Conservation (phyloP, 2,797 vertebrate genomes). For the Syngnathus rostellatus region DNA sequence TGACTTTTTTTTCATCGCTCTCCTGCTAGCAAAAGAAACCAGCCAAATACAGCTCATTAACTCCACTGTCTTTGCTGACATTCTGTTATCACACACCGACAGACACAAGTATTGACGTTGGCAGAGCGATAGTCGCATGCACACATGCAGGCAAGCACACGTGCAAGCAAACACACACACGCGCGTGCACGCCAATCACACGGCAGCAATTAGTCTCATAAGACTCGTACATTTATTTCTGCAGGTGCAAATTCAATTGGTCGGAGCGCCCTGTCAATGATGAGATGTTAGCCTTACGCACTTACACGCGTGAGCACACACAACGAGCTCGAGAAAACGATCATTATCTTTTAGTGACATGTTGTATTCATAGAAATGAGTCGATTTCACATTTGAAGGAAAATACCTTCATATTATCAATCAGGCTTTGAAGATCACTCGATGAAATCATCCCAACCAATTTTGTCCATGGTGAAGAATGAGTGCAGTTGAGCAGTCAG, state of each 20-base stretch:
- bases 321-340: not conserved
- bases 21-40: slow-evolving; percentile 29
- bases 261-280: slow-evolving; percentile 49
- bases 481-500: too few species aligned
- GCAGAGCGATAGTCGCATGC: slow-evolving; percentile 33
- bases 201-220: slow-evolving; percentile 58
- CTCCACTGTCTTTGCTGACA: slow-evolving; percentile 61
- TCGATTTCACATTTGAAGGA: not conserved
- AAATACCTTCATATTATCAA: not conserved
- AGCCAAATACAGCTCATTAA: slow-evolving; percentile 50
- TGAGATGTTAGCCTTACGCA: slow-evolving; percentile 42
- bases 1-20: slow-evolving; percentile 38
- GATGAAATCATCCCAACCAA: not conserved
- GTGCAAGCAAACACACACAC: not conserved
- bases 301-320: slow-evolving; percentile 9
- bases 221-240: slow-evolving; percentile 42
- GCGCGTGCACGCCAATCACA: slow-evolving; percentile 34
- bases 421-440: not conserved
- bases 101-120: slow-evolving; percentile 60
- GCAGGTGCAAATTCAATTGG: slow-evolving; percentile 62
- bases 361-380: not conserved
- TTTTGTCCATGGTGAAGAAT: not conserved
- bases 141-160: slow-evolving; percentile 4
- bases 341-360: not conserved
- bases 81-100: slow-evolving; percentile 64